phyloP scores from a whole-genome alignment of 2,888 invertebrate species.

The Cataglyphis cursor region DNA sequence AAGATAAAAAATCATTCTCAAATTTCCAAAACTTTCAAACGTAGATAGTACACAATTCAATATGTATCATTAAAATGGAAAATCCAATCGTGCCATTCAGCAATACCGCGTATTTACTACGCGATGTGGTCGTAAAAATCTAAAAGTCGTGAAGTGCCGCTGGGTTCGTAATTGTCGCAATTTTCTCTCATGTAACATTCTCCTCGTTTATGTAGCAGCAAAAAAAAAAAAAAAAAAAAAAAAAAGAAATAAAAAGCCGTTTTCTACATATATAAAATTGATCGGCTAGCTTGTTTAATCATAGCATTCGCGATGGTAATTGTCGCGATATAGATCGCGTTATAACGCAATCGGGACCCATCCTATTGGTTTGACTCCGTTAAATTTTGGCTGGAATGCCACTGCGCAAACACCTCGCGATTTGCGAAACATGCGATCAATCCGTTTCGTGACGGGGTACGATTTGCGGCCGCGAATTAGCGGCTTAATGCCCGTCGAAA shows the following conservation, averaged over 20 bases:
- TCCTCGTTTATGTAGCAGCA: background rate
- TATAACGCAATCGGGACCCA: slow-evolving; percentile 9
- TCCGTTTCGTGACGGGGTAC: slow-evolving; percentile 20
- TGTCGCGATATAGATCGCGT: slow-evolving; percentile 13
- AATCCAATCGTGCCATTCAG: background rate
- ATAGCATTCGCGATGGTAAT: slow-evolving; percentile 27
- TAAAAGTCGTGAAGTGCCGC: background rate
- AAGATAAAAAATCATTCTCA: background rate
- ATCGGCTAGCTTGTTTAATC: slow-evolving; percentile 61
- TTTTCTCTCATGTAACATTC: background rate
- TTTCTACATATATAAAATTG: slow-evolving; percentile 11
- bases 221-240: background rate
- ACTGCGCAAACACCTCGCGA: background rate
- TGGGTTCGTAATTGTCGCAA: slow-evolving; percentile 23
- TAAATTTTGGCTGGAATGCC: background rate
- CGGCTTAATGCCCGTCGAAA: slow-evolving; percentile 26
- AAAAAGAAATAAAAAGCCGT: background rate
- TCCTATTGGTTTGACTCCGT: slow-evolving; percentile 9
- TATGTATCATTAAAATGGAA: background rate
- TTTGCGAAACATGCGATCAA: slow-evolving; percentile 34
- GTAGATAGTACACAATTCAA: background rate
- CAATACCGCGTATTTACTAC: background rate
- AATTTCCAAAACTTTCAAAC: background rate
- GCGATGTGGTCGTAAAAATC: background rate
- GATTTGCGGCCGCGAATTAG: slow-evolving; percentile 35